Percentiles rank a stretch among this genome's conserved stretches.
These are phyloP conservation scores for Galemys pyrenaicus DNA, from an alignment of 2,113 vertebrate species.

Conservation along the genomic window DNA sequence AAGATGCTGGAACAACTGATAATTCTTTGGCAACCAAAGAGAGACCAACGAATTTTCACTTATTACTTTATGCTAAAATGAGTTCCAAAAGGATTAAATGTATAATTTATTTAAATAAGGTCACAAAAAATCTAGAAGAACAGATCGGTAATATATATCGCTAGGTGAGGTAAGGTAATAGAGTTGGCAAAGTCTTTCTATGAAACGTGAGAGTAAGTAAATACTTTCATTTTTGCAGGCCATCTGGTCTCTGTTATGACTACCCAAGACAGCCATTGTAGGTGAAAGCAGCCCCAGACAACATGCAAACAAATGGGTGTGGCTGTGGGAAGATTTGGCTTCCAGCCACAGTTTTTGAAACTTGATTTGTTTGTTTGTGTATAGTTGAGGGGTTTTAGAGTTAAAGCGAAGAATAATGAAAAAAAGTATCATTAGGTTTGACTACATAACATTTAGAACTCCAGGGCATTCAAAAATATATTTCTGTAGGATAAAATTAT, in stretches of 20 bases:
- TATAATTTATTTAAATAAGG: conserved; percentile 29
- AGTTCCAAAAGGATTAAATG: not conserved
- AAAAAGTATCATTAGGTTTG: not conserved
- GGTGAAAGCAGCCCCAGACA: not conserved
- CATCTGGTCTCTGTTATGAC: not conserved
- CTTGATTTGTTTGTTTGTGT: not conserved
- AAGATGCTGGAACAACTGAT: not conserved
- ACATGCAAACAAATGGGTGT: not conserved
- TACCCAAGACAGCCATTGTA: not conserved
- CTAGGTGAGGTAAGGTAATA: not conserved
- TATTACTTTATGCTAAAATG: not conserved
- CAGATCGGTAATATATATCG: not conserved
- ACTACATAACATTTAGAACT: conserved; percentile 22
- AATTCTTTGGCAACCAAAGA: not conserved
- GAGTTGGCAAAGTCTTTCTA: not conserved
- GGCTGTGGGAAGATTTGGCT: not conserved
- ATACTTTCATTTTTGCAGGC: not conserved
- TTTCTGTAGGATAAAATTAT: too few relatives aligned
- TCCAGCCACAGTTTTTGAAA: not conserved
- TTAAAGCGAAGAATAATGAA: conserved; percentile 7
- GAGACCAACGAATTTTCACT: not conserved
- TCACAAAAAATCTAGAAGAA: not conserved
- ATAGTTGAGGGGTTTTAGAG: not conserved
- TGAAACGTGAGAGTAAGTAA: conserved; percentile 6
- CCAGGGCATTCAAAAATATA: not conserved